Conservation (phyloP, 2,888 invertebrate species). For the Graphium colonna region DNA sequence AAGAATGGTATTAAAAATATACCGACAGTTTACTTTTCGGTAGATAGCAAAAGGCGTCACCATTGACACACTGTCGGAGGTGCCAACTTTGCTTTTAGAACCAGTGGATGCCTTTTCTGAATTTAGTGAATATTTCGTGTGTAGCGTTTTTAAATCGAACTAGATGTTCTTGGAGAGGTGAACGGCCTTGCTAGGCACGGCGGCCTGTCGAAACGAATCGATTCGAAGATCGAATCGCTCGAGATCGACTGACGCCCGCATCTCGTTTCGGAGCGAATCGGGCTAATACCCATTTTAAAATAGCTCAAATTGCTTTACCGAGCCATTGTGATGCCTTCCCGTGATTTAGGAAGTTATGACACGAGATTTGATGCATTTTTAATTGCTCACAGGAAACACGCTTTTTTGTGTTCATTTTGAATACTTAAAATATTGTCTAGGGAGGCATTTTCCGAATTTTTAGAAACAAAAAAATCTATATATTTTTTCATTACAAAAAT, state of each 20-base stretch:
- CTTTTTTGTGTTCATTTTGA: no score
- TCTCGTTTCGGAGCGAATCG: conserved; percentile 38
- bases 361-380: neutral
- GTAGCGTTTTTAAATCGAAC: neutral
- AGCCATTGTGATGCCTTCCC: neutral
- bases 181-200: conserved; percentile 34
- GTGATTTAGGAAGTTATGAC: neutral
- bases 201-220: conserved; percentile 54
- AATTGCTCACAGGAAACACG: conserved; percentile 16
- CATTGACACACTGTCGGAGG: no score
- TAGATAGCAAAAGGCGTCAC: no score
- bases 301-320: conserved; percentile 26
- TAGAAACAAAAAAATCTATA: no score
- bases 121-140: no score
- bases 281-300: conserved; percentile 37
- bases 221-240: conserved; percentile 67
- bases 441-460: no score
- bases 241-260: conserved; percentile 29
- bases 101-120: no score
- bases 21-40: no score
- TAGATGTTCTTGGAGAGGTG: conserved; percentile 30
- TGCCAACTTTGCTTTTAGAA: no score
- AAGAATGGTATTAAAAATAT: no score
- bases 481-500: no score
- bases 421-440: no score